Evolutionary conservation across 35 echinoderm and acorn worm genomes (phyloP), one percentile per base, ranked within the genome.

Genomic region (Nesometra sesokonis): DNA sequence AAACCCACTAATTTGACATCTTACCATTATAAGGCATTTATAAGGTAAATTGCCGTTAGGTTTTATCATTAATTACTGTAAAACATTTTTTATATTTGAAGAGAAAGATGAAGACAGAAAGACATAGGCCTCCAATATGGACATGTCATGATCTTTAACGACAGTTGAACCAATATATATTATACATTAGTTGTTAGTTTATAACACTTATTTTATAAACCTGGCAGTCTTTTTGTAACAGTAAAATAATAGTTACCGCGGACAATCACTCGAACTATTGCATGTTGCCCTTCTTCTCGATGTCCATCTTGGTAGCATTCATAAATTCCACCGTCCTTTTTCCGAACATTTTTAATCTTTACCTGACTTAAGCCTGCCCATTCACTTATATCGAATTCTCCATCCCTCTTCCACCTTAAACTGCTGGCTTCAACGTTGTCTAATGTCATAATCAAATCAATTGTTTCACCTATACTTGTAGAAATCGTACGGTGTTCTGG

Each of bases 311-410:
- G 30, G 40, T 89, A 89, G 30, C 91, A 93, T 85, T 93, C 91
- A 35, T 93, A 93, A 38, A 93, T 89, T 33, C 91, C 91, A 57
- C 77, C 91, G 77, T 93, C 86, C 17, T 82, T 78, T 21, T 79
- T 76, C 33, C 82, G 78, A 27, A 85, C 91, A 34, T 85, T 47
- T 37, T 30, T 29, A 40, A 88, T 79, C 0, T 43, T 84, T 23
- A 37, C 83, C 15, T 76, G 19, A 9, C 39, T 35, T 46, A 80
- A 0, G 0, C 91, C 87, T 57, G 80, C 32, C 86, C 86, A 93
- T 4, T 80, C 77, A 0, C 29, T 37, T 15, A 85, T 80, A 67
- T 67, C 52, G 5, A 15, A 4, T 0, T 32, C 57, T 33, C 87
- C 87, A 32, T 93, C 76, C 32, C 85, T 43, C 29, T 77, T 37